These are phyloP conservation scores for Apotomis betuletana DNA, from an alignment of 2,888 invertebrate species.

Conservation along the genomic window DNA sequence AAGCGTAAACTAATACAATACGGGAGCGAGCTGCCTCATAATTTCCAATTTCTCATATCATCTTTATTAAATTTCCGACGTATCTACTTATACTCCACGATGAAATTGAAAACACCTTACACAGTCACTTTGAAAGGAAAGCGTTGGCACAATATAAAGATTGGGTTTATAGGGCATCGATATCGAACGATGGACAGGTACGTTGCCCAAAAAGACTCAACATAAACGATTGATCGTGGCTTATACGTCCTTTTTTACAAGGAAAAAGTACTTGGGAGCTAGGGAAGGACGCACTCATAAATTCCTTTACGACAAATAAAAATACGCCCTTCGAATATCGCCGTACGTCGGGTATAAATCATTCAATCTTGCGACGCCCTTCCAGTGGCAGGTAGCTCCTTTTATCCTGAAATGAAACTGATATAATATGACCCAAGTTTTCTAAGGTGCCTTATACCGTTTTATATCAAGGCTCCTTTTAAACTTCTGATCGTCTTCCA, in stretches of 20 bases:
- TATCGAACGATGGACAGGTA: constrained; percentile 41
- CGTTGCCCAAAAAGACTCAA: constrained; percentile 57
- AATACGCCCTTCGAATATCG: constrained; percentile 63
- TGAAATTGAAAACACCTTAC: constrained; percentile 74
- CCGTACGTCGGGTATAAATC: constrained; percentile 67
- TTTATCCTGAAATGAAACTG: constrained; percentile 39
- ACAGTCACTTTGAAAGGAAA: constrained; percentile 56
- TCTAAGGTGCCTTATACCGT: constrained; percentile 19
- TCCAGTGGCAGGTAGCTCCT: constrained; percentile 51
- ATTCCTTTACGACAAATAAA: constrained; percentile 79
- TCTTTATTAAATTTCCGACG: constrained; percentile 71
- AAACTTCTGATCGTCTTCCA: background rate
- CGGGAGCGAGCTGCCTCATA: constrained; percentile 59
- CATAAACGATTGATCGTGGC: constrained; percentile 43
- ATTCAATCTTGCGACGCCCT: constrained; percentile 63
- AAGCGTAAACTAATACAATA: constrained; percentile 6
- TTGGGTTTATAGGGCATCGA: constrained; percentile 68
- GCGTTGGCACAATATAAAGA: constrained; percentile 74
- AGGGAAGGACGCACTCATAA: constrained; percentile 62
- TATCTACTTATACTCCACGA: constrained; percentile 67
- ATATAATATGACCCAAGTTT: constrained; percentile 32
- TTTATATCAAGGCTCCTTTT: constrained; percentile 7
- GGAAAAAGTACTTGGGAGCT: constrained; percentile 11
- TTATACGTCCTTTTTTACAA: constrained; percentile 8
- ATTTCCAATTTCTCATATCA: constrained; percentile 73